Evolutionary conservation across 2,888 invertebrate genomes (phyloP), one percentile per base, ranked within the genome.

Genomic region (Timandra comae): DNA sequence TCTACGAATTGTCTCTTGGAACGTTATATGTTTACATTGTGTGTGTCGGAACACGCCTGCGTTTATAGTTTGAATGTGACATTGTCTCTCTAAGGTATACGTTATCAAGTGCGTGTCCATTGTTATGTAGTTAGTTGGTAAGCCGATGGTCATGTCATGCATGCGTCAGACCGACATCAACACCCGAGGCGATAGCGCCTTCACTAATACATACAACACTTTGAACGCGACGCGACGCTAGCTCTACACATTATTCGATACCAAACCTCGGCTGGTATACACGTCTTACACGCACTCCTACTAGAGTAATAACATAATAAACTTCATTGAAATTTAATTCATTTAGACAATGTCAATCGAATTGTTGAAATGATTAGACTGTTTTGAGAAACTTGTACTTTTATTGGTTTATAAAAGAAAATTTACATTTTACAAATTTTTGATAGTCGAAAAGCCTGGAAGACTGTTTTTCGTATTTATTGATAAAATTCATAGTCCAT

Each of bases 381-480:
- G 66, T 75, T 76, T 78, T 69, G 64, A 73, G 69, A 74, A 68
- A 71, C 74, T 68, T 81, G 64, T 73, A 76, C 66, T 72, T 6
- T 62, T 71, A 69, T 74, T 71, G 63, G 65, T 71, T 81, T 78
- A 63, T 74, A 70, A 49, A 50, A 43, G 60, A 57, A 77, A 76
- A 70, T 79, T 78, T 81, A 84, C 84, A 84, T 74, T 82, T 81
- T 82, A 82, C 82, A 84, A 78, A 69, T 64, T 78, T 81, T 82
- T 80, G 66, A 81, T 78, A 76, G 74, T 68, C 70, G 68, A 73
- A 72, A 74, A 63, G 60, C 77, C 78, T 69, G 78, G 66, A 84
- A 85, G 84, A 84, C 84, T 84, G 84, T 82, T 82, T 80, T 81
- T 81, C 75, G 73, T 61, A 61, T 71, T 16, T 73, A 75, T 71